phyloP scores from a whole-genome alignment of 2,113 vertebrate species.

The Micronycteris hirsuta region DNA sequence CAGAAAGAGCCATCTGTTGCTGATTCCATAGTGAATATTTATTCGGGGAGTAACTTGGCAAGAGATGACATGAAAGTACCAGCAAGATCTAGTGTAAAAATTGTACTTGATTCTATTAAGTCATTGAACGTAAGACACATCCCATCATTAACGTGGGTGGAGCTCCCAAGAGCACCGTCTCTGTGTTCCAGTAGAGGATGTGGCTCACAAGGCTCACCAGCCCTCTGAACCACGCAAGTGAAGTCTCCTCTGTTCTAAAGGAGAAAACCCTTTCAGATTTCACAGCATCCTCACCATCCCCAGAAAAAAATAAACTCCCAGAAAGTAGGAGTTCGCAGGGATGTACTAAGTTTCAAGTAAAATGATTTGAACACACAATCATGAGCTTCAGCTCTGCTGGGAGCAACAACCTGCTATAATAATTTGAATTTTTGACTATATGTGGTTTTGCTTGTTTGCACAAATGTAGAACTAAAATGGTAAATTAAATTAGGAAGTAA shows the following conservation, averaged over 20 bases:
- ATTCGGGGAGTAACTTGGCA: background rate
- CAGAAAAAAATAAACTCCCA: background rate
- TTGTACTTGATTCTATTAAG: background rate
- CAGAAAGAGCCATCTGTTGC: background rate
- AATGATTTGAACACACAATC: background rate
- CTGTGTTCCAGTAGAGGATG: background rate
- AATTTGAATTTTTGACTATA: background rate
- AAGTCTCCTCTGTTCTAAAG: background rate
- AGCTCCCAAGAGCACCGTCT: background rate
- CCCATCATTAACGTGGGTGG: no score
- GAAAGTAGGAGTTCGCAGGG: background rate
- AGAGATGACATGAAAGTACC: background rate
- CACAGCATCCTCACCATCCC: background rate
- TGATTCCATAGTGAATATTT: background rate
- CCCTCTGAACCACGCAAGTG: rapidly evolving
- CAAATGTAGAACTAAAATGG: background rate
- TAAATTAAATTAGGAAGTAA: background rate
- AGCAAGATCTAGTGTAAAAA: background rate
- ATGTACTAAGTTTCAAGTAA: background rate
- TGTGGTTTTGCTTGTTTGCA: background rate
- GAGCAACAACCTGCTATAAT: background rate
- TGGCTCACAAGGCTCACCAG: background rate
- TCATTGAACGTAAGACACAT: background rate
- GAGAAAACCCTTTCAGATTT: background rate
- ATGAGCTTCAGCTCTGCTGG: background rate